Conservation (phyloP, 2,888 invertebrate genomes). For the Nomada ruficornis region DNA sequence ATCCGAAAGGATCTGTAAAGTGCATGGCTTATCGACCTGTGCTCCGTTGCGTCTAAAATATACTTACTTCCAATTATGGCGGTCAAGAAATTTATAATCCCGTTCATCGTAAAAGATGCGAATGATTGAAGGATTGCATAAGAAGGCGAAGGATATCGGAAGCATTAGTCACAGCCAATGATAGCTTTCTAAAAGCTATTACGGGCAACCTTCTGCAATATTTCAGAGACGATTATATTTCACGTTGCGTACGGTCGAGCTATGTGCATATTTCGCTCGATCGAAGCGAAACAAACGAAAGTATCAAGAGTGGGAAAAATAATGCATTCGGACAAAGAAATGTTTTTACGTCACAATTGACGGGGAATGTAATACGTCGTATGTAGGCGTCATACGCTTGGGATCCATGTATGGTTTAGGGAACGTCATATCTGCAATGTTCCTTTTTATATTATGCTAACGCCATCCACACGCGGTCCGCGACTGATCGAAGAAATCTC, state of each 20-base stretch:
- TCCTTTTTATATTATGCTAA: slow-evolving; percentile 30
- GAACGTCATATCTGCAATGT: slow-evolving; percentile 46
- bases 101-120: background rate
- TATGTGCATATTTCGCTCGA: background rate
- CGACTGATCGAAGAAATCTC: slow-evolving; percentile 68
- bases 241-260: background rate
- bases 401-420: background rate
- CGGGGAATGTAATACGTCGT: slow-evolving; percentile 30
- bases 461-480: slow-evolving; percentile 27
- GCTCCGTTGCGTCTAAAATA: background rate
- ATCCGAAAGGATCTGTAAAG: background rate
- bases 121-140: slow-evolving; percentile 11
- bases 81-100: slow-evolving; percentile 2
- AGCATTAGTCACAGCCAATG: slow-evolving; percentile 39
- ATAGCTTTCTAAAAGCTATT: slow-evolving; percentile 31
- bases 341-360: slow-evolving; percentile 56
- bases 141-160: slow-evolving; percentile 30
- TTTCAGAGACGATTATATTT: background rate
- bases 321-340: slow-evolving; percentile 23
- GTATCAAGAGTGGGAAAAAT: slow-evolving; percentile 2
- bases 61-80: background rate
- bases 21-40: background rate
- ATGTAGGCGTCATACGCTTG: slow-evolving; percentile 15
- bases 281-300: slow-evolving; percentile 1
- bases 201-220: slow-evolving; percentile 26